phyloP scores from a whole-genome alignment of 1,140 invertebrate genomes.

The Capitella teleta region DNA sequence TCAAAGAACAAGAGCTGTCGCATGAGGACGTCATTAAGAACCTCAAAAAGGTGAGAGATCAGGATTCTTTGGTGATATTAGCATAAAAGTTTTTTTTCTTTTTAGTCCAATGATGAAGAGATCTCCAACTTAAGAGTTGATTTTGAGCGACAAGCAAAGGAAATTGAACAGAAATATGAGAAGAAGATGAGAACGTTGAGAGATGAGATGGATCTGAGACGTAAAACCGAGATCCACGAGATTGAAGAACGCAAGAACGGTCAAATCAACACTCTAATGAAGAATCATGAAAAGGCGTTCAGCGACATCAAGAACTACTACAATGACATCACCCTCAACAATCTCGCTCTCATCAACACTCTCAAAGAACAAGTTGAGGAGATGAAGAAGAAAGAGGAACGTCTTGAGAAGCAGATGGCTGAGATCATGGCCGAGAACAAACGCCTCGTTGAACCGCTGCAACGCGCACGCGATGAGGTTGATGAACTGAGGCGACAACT shows the following conservation, averaged over 20 bases:
- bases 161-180: slow-evolving; percentile 70
- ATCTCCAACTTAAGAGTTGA: slow-evolving; percentile 54
- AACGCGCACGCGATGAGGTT: slow-evolving; percentile 55
- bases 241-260: slow-evolving; percentile 81
- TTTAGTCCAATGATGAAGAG: slow-evolving; percentile 45
- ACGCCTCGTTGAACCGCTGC: slow-evolving; percentile 57
- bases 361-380: slow-evolving; percentile 76
- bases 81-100: background rate
- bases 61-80: background rate
- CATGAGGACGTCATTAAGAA: slow-evolving; percentile 54
- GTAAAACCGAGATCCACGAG: slow-evolving; percentile 58
- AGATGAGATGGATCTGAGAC: slow-evolving; percentile 61
- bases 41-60: slow-evolving; percentile 49
- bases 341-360: slow-evolving; percentile 68
- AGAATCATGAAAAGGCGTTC: slow-evolving; percentile 72
- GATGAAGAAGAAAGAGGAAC: slow-evolving; percentile 66
- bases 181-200: slow-evolving; percentile 62
- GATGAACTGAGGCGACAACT: slow-evolving; percentile 60
- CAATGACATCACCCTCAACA: slow-evolving; percentile 84
- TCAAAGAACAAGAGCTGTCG: slow-evolving; percentile 59
- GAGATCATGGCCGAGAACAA: slow-evolving; percentile 60
- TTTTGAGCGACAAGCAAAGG: slow-evolving; percentile 62
- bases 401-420: slow-evolving; percentile 56
- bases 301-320: slow-evolving; percentile 85
- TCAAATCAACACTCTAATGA: slow-evolving; percentile 67